Conservation (phyloP, 2,113 vertebrate genomes). For the Neoarius graeffei region DNA sequence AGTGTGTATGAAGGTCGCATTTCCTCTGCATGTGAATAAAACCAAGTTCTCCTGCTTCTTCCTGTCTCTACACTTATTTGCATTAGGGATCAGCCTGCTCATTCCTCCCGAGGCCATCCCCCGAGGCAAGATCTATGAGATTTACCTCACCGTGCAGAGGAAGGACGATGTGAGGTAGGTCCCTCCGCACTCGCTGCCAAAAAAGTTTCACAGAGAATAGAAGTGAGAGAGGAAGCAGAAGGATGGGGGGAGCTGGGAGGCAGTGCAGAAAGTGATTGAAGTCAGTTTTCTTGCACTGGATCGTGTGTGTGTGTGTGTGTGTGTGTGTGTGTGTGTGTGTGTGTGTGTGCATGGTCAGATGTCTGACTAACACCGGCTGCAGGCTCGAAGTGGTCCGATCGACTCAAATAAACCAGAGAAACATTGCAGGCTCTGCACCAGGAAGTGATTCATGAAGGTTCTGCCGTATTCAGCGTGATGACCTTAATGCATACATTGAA, state of each 20-base stretch:
- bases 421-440: neutral
- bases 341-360: neutral
- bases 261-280: conserved; percentile 18
- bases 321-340: conserved; percentile 7
- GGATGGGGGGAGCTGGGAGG: neutral
- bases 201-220: conserved; percentile 24
- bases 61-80: conserved; percentile 69
- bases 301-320: conserved; percentile 32
- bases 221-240: neutral
- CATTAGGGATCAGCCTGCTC: conserved; percentile 93
- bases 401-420: conserved; percentile 9
- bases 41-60: neutral
- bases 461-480: neutral
- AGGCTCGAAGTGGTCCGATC: neutral
- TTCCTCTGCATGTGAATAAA: conserved; percentile 7
- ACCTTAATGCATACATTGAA: neutral
- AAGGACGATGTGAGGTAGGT: conserved; percentile 97
- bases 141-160: conserved; percentile 96
- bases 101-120: conserved; percentile 98
- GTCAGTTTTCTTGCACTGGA: conserved; percentile 43
- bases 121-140: conserved; percentile 97
- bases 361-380: conserved; percentile 20
- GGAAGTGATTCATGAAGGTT: neutral
- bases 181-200: conserved; percentile 61
- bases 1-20: conserved; percentile 5